A percentile compares a stretch with the other conserved stretches of the same genome.
phyloP scores from a whole-genome alignment of 2,113 vertebrate genomes.

The Tragelaphus scriptus region DNA sequence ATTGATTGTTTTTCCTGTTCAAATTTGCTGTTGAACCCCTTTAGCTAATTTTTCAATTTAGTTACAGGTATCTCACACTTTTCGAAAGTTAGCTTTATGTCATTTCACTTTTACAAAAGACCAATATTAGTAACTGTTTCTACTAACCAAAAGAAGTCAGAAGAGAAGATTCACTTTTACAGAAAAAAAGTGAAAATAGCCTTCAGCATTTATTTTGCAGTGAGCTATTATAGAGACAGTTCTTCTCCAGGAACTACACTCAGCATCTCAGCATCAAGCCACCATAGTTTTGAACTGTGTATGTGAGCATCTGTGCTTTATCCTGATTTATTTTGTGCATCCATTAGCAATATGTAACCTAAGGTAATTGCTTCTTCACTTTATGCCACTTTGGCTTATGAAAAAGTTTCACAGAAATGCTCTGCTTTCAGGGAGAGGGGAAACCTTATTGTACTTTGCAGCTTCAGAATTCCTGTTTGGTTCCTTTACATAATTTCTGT shows the following conservation, averaged over 20 bases:
- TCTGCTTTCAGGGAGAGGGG: not conserved
- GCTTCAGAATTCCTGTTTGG: not conserved
- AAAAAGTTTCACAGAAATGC: not conserved
- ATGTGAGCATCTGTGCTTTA: not conserved
- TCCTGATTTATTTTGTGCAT: not conserved
- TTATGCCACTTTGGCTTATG: not conserved
- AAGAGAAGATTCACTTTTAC: not conserved
- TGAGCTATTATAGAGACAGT: not conserved
- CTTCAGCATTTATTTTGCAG: not conserved
- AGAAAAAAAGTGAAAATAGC: not conserved
- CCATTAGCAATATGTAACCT: not conserved
- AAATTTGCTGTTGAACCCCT: not conserved
- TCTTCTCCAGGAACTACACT: not conserved
- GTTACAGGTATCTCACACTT: not conserved
- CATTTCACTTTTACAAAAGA: not conserved
- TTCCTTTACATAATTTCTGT: not conserved
- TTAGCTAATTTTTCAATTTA: not conserved
- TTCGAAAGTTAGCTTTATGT: not conserved
- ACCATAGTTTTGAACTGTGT: not conserved
- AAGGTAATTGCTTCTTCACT: not conserved
- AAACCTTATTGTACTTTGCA: not conserved
- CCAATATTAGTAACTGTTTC: not conserved
- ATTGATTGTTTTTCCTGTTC: not conserved
- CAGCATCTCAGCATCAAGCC: not conserved
- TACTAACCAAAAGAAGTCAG: not conserved